Evolutionary conservation across 1,140 invertebrate species (phyloP).

Genomic region (Propsilocerus akamusi): DNA sequence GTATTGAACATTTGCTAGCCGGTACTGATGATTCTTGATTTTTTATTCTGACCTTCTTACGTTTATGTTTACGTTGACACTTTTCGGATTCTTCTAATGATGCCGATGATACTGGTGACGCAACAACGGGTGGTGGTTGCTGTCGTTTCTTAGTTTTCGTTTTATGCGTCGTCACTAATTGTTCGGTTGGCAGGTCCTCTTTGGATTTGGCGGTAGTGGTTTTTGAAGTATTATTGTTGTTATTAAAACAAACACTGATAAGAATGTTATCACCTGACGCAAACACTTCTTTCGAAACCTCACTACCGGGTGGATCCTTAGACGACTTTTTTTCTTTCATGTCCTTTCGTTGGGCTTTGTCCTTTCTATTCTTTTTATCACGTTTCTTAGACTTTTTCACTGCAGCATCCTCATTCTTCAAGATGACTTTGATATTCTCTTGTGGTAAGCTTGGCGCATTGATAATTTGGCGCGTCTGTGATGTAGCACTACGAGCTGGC

Average conservation of each 20-base stretch:
- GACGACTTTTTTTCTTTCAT: constrained; percentile 30
- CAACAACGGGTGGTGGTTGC: constrained; percentile 13
- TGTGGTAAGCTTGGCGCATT: background rate
- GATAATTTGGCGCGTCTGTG: constrained; percentile 5
- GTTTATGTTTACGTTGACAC: constrained; percentile 15
- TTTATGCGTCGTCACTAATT: background rate
- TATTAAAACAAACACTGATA: constrained; percentile 78
- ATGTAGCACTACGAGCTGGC: constrained; percentile 13
- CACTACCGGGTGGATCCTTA: constrained; percentile 23
- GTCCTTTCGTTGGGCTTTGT: constrained; percentile 24
- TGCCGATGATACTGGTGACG: constrained; percentile 7
- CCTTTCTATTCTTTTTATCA: constrained; percentile 26
- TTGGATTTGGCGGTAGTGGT: constrained; percentile 7
- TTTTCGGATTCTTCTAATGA: constrained; percentile 6
- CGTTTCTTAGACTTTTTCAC: constrained; percentile 38
- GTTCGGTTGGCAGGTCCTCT: constrained; percentile 14
- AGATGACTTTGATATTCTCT: constrained; percentile 31
- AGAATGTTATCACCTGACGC: constrained; percentile 81
- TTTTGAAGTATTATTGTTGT: constrained; percentile 32
- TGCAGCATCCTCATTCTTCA: constrained; percentile 32
- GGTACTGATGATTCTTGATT: constrained; percentile 16
- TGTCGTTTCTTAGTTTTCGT: constrained; percentile 25
- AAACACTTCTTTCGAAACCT: constrained; percentile 64
- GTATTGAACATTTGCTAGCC: constrained; percentile 12
- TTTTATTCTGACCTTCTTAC: constrained; percentile 9